These are phyloP conservation scores for Psittacula echo DNA, from an alignment of 2,797 vertebrate genomes.

Conservation along the genomic window DNA sequence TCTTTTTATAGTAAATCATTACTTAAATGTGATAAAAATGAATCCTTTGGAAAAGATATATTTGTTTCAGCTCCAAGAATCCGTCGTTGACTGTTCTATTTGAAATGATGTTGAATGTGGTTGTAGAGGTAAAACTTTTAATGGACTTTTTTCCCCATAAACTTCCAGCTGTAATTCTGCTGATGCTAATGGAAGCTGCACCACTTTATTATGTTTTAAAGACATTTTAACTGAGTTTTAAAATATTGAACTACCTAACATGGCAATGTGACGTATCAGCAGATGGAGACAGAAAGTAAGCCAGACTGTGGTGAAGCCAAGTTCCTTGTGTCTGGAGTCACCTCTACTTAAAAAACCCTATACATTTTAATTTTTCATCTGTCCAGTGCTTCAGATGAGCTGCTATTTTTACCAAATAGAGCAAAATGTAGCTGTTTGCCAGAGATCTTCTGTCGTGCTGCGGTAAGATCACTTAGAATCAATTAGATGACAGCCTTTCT, in stretches of 20 bases:
- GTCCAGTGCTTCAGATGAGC: neutral
- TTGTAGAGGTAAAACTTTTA: neutral
- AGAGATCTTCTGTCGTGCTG: neutral
- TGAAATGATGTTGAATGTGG: neutral
- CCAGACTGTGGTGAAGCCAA: neutral
- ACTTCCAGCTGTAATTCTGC: neutral
- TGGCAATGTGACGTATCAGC: neutral
- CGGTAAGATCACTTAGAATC: neutral
- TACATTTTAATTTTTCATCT: neutral
- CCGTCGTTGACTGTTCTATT: neutral
- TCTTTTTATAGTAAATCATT: slow-evolving; percentile 8
- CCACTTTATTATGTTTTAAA: neutral
- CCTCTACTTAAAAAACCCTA: neutral
- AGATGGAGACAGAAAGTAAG: neutral
- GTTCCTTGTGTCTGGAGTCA: neutral
- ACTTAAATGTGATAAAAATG: slow-evolving; percentile 6
- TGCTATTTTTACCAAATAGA: neutral
- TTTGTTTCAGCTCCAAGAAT: neutral
- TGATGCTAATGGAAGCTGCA: neutral
- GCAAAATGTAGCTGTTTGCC: neutral
- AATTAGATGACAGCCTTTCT: neutral
- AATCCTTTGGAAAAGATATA: neutral
- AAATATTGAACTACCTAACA: neutral
- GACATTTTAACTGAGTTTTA: neutral
- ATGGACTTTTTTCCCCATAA: neutral